Conservation (phyloP, 2,888 invertebrate species). For the Pilophorus perplexus region DNA sequence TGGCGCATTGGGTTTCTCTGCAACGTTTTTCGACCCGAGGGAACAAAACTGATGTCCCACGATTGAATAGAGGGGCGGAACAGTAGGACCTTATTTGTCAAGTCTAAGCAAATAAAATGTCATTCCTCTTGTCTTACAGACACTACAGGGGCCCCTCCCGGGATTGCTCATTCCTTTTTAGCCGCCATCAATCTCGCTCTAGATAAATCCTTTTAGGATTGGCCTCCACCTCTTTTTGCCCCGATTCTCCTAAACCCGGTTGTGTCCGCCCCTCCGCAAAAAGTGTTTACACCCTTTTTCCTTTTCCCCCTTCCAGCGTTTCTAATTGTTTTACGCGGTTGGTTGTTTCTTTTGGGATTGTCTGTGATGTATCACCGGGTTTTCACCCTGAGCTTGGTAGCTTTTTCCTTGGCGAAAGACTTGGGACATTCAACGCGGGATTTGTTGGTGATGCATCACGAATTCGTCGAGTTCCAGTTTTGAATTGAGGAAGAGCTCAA, state of each 20-base stretch:
- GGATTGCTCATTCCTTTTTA: constrained; percentile 37
- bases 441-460: too few species aligned
- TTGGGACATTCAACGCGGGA: too few species aligned
- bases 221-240: neutral
- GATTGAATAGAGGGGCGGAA: too few species aligned
- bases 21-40: too few species aligned
- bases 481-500: too few species aligned
- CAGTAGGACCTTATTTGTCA: constrained; percentile 38
- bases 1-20: too few species aligned
- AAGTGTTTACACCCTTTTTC: constrained; percentile 25
- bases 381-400: neutral
- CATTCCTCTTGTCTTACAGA: constrained; percentile 38
- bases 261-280: neutral
- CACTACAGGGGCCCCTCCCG: constrained; percentile 1
- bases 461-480: too few species aligned
- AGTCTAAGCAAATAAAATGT: constrained; percentile 41
- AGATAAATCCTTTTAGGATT: constrained; percentile 40
- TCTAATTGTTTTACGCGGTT: constrained; percentile 10
- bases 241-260: neutral
- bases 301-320: neutral
- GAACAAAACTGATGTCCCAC: too few species aligned
- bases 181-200: constrained; percentile 34
- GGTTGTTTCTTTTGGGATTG: neutral
- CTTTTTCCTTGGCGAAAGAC: too few species aligned
- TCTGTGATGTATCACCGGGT: constrained; percentile 17